Evolutionary conservation across 2,113 vertebrate genomes (phyloP), one percentile per base, ranked within the genome.

Genomic region (Genyomyrus donnyi): DNA sequence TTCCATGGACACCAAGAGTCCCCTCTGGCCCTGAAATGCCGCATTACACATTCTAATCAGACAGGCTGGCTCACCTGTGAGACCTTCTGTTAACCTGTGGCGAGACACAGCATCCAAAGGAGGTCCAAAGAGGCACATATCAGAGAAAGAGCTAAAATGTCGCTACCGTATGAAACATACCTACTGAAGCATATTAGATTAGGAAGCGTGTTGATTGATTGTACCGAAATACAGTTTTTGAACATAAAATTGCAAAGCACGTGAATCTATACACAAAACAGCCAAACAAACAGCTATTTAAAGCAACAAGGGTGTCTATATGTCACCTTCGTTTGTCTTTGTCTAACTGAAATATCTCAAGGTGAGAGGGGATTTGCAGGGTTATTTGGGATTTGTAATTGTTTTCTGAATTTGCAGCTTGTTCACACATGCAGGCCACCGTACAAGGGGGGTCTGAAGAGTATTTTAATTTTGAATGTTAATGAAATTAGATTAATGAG

Each of bases 251-350:
- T 70, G 58, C 62, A 74, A 46, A 42, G 66, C 35, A 2, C 85
- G 31, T 35, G 35, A 88, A 90, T 89, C 77, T 89, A 89, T 90
- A 89, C 58, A 50, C 19, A 87, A 8, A 5, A 27, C 21, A 87
- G 31, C 70, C 31, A 77, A 35, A 39, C 31, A 6, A 13, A 39
- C 70, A 52, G 85, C 4, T 49, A 31, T 1, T 19, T 52, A 87
- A 50, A 6, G 4, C 48, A 46, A 52, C 3, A 35, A 31, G 9
- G 19, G 45, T 50, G 21, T 50, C 45, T 46, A 15, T 50, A 21
- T n/a, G 15, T 24, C 42, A n/a, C n/a, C 48, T 86, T 86, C 1
- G 27, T 19, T 13, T 27, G 21, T 49, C 21, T 86, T 86, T 86
- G 21, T 86, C 50, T 17, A 31, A 1, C 48, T 86, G 24, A 85